These are phyloP conservation scores for Ptychodera flava DNA, from an alignment of 35 echinoderm and acorn worm species.

Conservation along the genomic window DNA sequence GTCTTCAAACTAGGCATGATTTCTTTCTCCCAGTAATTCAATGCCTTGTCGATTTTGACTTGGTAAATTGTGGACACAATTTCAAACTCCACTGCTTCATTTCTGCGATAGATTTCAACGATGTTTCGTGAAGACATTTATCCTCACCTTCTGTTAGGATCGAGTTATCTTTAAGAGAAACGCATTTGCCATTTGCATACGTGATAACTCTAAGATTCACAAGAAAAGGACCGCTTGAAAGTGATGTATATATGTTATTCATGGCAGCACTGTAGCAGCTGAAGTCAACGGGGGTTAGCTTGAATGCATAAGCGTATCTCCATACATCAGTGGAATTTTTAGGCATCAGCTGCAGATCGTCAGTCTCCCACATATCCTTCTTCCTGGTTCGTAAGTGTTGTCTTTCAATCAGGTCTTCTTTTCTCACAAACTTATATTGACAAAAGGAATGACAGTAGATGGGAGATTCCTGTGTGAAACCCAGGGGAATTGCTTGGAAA, in stretches of 20 bases:
- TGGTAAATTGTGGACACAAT: neutral
- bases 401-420: conserved; percentile 18
- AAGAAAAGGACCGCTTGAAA: neutral
- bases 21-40: neutral
- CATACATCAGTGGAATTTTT: conserved; percentile 7
- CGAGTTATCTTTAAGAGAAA: neutral
- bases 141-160: neutral
- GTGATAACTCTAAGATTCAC: neutral
- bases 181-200: neutral
- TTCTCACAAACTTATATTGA: conserved; percentile 33
- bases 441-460: conserved; percentile 38
- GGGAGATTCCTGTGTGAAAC: conserved; percentile 46
- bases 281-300: neutral
- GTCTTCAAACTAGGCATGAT: neutral
- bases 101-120: neutral
- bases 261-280: conserved; percentile 13
- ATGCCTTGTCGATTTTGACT: neutral
- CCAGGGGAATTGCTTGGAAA: conserved; percentile 48
- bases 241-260: conserved; percentile 7
- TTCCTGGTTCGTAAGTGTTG: conserved; percentile 11
- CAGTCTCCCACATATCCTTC: neutral
- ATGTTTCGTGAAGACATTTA: neutral
- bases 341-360: neutral
- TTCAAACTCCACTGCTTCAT: neutral
- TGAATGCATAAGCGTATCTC: conserved; percentile 2